Evolutionary conservation across 2,888 invertebrate species (phyloP).

Genomic region (Yponomeuta malinellus): DNA sequence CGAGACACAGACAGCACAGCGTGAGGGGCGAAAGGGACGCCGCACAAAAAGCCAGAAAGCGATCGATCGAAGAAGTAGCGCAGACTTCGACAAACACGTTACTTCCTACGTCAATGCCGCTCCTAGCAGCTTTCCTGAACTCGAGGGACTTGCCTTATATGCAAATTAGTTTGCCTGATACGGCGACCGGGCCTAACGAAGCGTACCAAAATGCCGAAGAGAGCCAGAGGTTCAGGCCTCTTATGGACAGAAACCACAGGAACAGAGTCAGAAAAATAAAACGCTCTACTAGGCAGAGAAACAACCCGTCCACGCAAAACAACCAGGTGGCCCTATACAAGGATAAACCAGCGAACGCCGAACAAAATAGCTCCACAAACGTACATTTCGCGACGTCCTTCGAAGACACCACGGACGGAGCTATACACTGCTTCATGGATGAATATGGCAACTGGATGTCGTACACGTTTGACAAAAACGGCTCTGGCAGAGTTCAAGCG

Average conservation of each 20-base stretch:
- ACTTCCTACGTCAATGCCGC: slow-evolving; percentile 77
- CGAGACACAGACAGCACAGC: slow-evolving; percentile 55
- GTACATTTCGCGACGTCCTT: slow-evolving; percentile 86
- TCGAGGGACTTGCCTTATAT: slow-evolving; percentile 72
- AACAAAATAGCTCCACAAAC: slow-evolving; percentile 44
- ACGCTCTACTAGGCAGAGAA: slow-evolving; percentile 69
- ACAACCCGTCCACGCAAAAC: slow-evolving; percentile 42
- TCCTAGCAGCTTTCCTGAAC: slow-evolving; percentile 79
- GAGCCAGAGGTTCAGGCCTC: slow-evolving; percentile 52
- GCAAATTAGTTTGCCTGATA: not conserved
- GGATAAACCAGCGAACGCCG: slow-evolving; percentile 35
- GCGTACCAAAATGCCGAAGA: slow-evolving; percentile 45
- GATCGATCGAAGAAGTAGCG: slow-evolving; percentile 76
- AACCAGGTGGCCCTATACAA: slow-evolving; percentile 40
- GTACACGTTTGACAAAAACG: slow-evolving; percentile 87
- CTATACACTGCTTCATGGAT: slow-evolving; percentile 90
- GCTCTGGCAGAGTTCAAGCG: slow-evolving; percentile 69
- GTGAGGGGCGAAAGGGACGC: slow-evolving; percentile 62
- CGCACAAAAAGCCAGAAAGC: slow-evolving; percentile 64
- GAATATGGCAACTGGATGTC: slow-evolving; percentile 92
- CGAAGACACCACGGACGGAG: slow-evolving; percentile 88
- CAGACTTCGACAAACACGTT: slow-evolving; percentile 81
- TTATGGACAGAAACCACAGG: slow-evolving; percentile 69
- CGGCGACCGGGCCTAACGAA: slow-evolving; percentile 21
- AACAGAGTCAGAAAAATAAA: slow-evolving; percentile 73